Conservation (phyloP, 2,113 vertebrate genomes). For the Neolamprologus sp. region DNA sequence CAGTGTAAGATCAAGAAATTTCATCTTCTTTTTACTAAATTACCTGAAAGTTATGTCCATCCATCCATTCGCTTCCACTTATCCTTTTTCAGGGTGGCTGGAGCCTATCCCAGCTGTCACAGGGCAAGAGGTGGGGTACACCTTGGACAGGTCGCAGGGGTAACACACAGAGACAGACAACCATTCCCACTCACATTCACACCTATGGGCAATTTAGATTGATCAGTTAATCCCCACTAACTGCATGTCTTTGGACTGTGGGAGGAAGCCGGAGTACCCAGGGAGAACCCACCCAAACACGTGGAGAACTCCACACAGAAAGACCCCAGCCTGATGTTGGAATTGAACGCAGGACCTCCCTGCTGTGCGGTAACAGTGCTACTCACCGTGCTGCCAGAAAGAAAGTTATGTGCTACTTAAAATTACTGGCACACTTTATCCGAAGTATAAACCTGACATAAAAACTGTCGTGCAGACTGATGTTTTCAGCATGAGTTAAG, state of each 20-base stretch:
- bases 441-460: background rate
- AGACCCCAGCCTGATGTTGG: background rate
- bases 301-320: background rate
- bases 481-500: background rate
- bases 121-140: background rate
- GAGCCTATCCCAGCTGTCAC: background rate
- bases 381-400: background rate
- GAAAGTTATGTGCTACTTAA: background rate
- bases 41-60: background rate
- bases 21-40: background rate
- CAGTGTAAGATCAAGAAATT: background rate
- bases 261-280: background rate
- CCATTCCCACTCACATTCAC: background rate
- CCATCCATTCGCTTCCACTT: background rate
- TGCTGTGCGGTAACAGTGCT: background rate
- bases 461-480: background rate
- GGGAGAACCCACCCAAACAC: accelerated
- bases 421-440: background rate
- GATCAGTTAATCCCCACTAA: background rate
- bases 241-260: background rate
- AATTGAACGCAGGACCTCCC: background rate
- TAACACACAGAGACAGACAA: background rate
- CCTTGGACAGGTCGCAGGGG: background rate
- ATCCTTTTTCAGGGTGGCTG: background rate
- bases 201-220: background rate